Base-by-base conservation (phyloP, 92 coral and sea anemone genomes). In the Umimayanthus kanabou region DNA sequence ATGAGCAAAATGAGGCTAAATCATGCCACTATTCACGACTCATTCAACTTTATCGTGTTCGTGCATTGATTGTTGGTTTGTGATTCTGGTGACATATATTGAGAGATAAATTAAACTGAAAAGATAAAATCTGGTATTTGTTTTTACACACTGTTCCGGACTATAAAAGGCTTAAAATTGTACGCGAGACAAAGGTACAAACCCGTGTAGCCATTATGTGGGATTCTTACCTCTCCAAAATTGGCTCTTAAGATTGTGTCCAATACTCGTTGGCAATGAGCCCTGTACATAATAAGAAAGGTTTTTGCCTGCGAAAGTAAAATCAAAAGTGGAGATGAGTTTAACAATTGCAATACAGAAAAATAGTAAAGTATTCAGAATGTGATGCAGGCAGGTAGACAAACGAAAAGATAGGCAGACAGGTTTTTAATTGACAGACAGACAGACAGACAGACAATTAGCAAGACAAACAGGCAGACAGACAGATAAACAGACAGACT, bases 211-310 rank as follows among this genome's bases (percentile, higher is more conserved):
- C 49, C 49, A 45, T 45, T 45, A 45, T 45, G 9, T 45, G 49
- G 49, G 49, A 45, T 7, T 3, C 81, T 76, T 91, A 97, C 99
- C 96, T 97, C 99, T 86, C 99, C 99, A 85, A 97, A 97, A 90
- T 97, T 97, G 8, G 99, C 99, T 61, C 99, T 88, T 55, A 97
- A 90, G 11, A 97, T 97, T 1, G 99, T 97, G 81, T 97, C 99
- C 80, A 97, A 87, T 37, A 97, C 96, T 23, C 99, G 92, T 71
- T 97, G 99, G 26, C 99, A 97, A 77, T 97, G 99, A 30, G 99
- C 99, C 55, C 99, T 87, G 91, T 97, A 97, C 99, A 97, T 95
- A 89, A 97, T 97, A 16, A 97, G 95, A 79, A 97, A 97, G 30
- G 99, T 97, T 89, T 96, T 96, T 9, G 94, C 99, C 99, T 97